phyloP scores from a whole-genome alignment of 2,888 invertebrate genomes.

The Molorchus minor region DNA sequence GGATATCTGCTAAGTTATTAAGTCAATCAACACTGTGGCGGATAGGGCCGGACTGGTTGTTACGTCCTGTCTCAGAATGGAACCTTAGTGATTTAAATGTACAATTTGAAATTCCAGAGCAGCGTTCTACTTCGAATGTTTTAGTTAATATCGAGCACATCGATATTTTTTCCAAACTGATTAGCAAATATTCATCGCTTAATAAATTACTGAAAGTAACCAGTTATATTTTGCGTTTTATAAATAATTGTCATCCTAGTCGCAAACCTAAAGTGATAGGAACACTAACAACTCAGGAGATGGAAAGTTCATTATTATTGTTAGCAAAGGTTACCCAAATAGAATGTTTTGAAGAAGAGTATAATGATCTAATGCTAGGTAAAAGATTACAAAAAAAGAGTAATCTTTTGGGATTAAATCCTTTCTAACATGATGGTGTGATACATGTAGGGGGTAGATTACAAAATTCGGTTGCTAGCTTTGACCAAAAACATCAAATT shows the following conservation, averaged over 20 bases:
- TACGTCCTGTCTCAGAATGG: neutral
- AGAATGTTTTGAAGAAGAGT: conserved; percentile 6
- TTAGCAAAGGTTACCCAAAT: conserved; percentile 3
- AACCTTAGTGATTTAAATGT: neutral
- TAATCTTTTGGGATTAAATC: neutral
- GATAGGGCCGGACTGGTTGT: neutral
- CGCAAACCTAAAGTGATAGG: neutral
- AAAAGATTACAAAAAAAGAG: neutral
- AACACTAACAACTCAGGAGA: neutral
- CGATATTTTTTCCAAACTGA: neutral
- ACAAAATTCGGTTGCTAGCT: conserved; percentile 4
- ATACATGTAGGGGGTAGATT: conserved; percentile 4
- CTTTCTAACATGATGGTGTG: neutral
- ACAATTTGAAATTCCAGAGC: conserved; percentile 4
- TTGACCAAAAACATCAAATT: conserved; percentile 7
- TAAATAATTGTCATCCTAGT: neutral
- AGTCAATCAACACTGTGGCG: neutral
- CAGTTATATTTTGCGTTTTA: conserved; percentile 7
- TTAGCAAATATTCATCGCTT: conserved; percentile 9
- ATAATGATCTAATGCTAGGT: conserved; percentile 10
- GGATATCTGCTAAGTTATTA: neutral
- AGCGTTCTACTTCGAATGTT: neutral
- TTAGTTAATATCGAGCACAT: neutral
- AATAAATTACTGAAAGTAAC: conserved; percentile 3
- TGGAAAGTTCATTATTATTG: conserved; percentile 4